These are phyloP conservation scores for Microcebus griseorufus DNA, from an alignment of 2,113 vertebrate genomes.

Conservation along the genomic window DNA sequence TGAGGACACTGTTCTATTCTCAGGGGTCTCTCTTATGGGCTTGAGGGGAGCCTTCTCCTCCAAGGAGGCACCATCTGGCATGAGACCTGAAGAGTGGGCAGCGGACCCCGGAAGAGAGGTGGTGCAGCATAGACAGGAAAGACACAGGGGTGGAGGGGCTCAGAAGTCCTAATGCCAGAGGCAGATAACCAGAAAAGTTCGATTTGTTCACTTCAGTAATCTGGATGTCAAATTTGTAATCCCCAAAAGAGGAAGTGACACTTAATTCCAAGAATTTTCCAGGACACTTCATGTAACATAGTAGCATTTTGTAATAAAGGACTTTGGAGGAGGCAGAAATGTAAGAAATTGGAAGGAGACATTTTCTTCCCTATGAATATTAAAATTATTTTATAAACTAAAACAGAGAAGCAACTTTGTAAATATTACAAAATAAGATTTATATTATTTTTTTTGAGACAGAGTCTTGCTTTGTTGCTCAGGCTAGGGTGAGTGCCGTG, in stretches of 20 bases:
- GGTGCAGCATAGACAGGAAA: neutral
- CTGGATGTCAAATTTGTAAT: neutral
- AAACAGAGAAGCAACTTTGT: neutral
- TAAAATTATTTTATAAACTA: neutral
- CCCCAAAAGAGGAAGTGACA: neutral
- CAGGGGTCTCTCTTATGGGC: no score
- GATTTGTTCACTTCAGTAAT: no score
- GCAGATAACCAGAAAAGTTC: neutral
- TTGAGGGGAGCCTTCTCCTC: neutral
- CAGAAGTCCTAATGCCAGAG: neutral
- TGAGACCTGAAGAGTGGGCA: neutral
- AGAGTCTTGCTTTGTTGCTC: no score
- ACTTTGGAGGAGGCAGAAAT: neutral
- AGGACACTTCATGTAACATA: neutral
- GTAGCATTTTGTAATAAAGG: neutral
- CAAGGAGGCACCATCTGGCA: neutral
- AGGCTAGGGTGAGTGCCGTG: no score
- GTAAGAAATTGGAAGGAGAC: neutral
- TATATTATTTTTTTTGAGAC: no score
- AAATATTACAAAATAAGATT: neutral
- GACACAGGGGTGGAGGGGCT: neutral
- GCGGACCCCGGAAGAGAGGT: rapidly evolving
- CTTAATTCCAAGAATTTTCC: neutral
- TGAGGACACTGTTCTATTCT: neutral
- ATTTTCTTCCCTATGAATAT: neutral